A percentile compares a stretch with the other conserved stretches of the same genome.
These are phyloP conservation scores for Tachina fera DNA, from an alignment of 2,888 invertebrate genomes.

Conservation along the genomic window DNA sequence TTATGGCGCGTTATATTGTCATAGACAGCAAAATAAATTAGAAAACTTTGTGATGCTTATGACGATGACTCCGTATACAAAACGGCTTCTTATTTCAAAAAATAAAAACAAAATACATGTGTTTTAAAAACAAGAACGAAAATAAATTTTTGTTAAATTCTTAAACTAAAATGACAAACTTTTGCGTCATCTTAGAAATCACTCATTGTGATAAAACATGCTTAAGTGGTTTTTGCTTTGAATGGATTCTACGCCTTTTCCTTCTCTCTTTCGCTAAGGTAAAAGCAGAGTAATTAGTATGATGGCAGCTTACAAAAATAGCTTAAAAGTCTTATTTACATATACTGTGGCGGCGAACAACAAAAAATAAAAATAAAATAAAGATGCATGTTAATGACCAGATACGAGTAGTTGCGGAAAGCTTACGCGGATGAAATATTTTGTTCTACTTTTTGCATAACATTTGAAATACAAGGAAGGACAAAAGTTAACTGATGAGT, in stretches of 20 bases:
- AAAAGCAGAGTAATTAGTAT: background rate
- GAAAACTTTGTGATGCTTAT: too few species aligned
- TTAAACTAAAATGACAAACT: background rate
- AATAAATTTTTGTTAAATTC: too few species aligned
- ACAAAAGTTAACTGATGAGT: background rate
- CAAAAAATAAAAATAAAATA: background rate
- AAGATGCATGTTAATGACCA: conserved; percentile 17
- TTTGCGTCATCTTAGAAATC: background rate
- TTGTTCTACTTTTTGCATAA: background rate
- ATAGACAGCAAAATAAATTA: too few species aligned
- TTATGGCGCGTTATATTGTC: too few species aligned
- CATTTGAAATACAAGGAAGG: background rate
- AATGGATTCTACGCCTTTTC: background rate
- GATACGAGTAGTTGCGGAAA: background rate
- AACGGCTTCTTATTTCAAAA: too few species aligned
- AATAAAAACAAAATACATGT: too few species aligned
- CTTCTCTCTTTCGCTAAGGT: background rate
- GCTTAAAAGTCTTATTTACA: background rate
- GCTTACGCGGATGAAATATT: too few species aligned
- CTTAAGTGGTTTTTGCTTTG: background rate
- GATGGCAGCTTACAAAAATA: background rate
- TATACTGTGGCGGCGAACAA: background rate
- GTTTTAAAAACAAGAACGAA: too few species aligned
- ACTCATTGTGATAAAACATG: conserved; percentile 12
- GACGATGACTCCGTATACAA: too few species aligned